Evolutionary conservation across 2,888 invertebrate species (phyloP), one percentile per base, ranked within the genome.

Genomic region (Drosophila ustulata): DNA sequence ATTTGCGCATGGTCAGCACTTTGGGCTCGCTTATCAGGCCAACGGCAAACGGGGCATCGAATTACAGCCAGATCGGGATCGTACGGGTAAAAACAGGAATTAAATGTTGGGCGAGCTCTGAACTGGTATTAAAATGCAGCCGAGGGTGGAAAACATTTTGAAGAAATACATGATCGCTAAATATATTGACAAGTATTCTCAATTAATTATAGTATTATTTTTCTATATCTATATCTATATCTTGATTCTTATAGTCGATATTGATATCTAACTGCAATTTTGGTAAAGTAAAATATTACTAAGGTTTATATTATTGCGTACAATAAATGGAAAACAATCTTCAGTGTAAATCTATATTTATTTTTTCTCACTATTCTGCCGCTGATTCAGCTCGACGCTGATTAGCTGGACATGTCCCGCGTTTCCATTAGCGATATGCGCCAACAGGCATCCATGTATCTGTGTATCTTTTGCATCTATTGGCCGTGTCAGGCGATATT

Each of bases 1-100:
- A 34, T 58, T 52, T 63, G 57, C 45, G 71, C 64, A 66, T 65
- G 69, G 74, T 77, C 71, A 75, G 80, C 69, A 71, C 56, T 74
- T 71, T 58, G 9, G 23, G 63, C 30, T 66, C 53, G 64, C 63
- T 75, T 74, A 77, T 65, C 63, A 68, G 53, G 56, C 32, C 41
- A 55, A 28, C 13, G 4, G 9, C 51, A 61, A 62, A 43, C 50
- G 65, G 57, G 51, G 71, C 66, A 77, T 74, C 69, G 55, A 66
- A 47, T 78, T 78, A 66, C 77, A 47, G 30, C 23, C 37, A 28
- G 23, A 18, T 32, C 41, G n/a, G 13, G 18, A 41, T n/a, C 34
- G 25, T n/a, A n/a, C 23, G 45, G 39, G 25, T 11, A 45, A 26
- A 46, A 46, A 37, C 18, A 30, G 49, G 28, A 58, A 39, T 39